Conservation (phyloP, 2,113 vertebrate genomes). For the Elachura formosa region DNA sequence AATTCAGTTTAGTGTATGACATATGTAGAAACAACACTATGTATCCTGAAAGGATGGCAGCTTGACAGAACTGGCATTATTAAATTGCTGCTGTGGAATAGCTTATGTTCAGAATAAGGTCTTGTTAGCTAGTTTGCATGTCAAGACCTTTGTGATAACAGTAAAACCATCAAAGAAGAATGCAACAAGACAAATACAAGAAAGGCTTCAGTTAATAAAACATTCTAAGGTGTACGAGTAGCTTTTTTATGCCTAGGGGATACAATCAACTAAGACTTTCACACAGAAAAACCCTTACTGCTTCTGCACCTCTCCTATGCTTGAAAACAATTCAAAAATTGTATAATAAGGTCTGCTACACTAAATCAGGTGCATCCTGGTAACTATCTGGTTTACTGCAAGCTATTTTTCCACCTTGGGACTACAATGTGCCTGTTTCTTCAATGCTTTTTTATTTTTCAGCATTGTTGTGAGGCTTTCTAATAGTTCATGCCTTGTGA, state of each 20-base stretch:
- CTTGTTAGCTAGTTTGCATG: neutral
- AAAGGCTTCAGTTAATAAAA: neutral
- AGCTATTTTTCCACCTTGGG: neutral
- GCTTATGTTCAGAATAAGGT: neutral
- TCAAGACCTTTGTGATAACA: neutral
- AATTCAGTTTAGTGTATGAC: neutral
- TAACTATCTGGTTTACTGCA: neutral
- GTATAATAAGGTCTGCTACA: neutral
- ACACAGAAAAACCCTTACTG: neutral
- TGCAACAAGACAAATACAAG: neutral
- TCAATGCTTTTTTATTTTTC: neutral
- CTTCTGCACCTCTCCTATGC: neutral
- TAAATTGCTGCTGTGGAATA: neutral
- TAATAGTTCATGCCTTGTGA: neutral
- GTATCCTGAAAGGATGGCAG: neutral
- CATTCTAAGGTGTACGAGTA: neutral
- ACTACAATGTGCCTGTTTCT: neutral
- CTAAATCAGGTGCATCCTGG: neutral
- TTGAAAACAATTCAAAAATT: neutral
- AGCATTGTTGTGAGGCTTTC: neutral
- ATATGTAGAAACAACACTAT: neutral
- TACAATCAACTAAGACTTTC: neutral
- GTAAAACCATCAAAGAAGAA: neutral
- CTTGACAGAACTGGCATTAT: neutral
- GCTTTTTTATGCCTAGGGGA: neutral